Conservation (phyloP, 2,797 vertebrate genomes). For the Falco rusticolus region DNA sequence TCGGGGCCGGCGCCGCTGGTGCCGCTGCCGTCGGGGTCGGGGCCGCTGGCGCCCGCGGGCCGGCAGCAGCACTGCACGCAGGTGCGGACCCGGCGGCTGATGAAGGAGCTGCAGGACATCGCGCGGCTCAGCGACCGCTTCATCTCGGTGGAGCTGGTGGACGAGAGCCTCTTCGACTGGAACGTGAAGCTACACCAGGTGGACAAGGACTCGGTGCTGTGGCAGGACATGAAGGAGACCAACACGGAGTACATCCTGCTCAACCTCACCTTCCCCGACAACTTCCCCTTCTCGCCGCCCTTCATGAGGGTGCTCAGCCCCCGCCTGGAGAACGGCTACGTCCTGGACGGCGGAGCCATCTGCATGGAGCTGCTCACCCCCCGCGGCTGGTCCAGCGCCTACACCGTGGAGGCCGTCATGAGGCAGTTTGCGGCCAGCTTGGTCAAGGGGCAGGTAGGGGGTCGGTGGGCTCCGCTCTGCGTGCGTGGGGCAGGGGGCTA, state of each 20-base stretch:
- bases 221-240: conserved; percentile 99
- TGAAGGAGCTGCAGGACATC: conserved; percentile 99
- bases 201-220: conserved; percentile 99
- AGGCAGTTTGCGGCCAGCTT: conserved; percentile 99
- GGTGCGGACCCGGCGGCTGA: conserved; percentile 94
- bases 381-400: conserved; percentile 98
- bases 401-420: conserved; percentile 99
- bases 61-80: conserved; percentile 97
- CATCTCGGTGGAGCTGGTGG: conserved; percentile 98
- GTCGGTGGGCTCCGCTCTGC: neutral
- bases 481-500: rapidly evolving
- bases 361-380: conserved; percentile 99
- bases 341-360: conserved; percentile 98
- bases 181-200: conserved; percentile 99
- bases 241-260: conserved; percentile 98
- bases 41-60: conserved; percentile 86
- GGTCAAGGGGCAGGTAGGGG: conserved; percentile 98
- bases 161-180: conserved; percentile 99
- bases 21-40: conserved; percentile 60
- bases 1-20: conserved; percentile 48
- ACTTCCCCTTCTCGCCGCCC: conserved; percentile 98
- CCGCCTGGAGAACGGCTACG: conserved; percentile 98
- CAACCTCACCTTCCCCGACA: conserved; percentile 99
- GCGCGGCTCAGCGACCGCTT: conserved; percentile 96
- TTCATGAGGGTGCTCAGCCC: conserved; percentile 99